Conservation (phyloP, 2,888 invertebrate genomes). For the Tenthredo mesomela region DNA sequence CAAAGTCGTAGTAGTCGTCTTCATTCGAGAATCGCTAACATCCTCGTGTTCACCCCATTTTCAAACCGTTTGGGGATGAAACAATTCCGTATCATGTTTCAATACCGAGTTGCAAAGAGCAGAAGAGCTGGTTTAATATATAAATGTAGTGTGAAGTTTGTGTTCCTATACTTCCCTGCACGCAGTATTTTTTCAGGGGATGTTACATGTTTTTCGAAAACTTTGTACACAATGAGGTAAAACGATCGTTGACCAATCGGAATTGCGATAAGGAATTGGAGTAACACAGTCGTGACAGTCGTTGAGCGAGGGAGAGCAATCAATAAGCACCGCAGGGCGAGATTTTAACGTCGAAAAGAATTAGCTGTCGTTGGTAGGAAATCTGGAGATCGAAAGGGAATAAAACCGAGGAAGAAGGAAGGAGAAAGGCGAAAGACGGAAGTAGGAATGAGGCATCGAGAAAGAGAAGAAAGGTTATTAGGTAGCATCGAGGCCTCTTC, state of each 20-base stretch:
- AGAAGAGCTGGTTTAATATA: neutral
- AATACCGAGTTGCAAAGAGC: neutral
- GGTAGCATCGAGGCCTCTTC: neutral
- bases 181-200: neutral
- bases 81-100: neutral
- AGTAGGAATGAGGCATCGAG: slow-evolving; percentile 55
- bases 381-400: slow-evolving; percentile 52
- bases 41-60: slow-evolving; percentile 45
- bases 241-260: neutral
- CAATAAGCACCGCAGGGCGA: slow-evolving; percentile 43
- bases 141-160: neutral
- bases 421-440: slow-evolving; percentile 30
- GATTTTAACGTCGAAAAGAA: slow-evolving; percentile 55
- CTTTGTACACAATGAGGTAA: neutral
- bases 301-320: slow-evolving; percentile 39
- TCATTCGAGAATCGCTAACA: slow-evolving; percentile 62
- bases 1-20: slow-evolving; percentile 65
- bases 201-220: neutral
- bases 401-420: slow-evolving; percentile 55
- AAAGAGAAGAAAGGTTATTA: slow-evolving; percentile 53
- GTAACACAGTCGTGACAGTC: neutral
- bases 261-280: neutral
- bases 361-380: slow-evolving; percentile 52
- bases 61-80: neutral
- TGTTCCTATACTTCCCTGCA: neutral